A percentile compares a stretch with the other conserved stretches of the same genome.
These are phyloP conservation scores for Pachyrhynchus sulphureomaculatus DNA, from an alignment of 1,140 invertebrate species.

Conservation along the genomic window DNA sequence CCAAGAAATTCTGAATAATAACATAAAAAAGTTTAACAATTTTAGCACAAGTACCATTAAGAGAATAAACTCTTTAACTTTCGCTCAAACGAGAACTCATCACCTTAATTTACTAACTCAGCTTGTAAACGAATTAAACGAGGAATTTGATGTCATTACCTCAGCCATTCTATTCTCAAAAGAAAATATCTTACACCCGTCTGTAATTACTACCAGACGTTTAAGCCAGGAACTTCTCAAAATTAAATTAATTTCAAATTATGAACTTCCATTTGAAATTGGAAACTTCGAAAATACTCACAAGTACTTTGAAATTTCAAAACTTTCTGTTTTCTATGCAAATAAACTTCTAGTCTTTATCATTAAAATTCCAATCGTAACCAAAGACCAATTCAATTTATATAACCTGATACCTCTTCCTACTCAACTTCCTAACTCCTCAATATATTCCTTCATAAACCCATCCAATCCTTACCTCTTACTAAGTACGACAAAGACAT, in stretches of 20 bases:
- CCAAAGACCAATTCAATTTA: not conserved
- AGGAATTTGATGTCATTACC: conserved; percentile 20
- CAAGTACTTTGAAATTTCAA: conserved; percentile 9
- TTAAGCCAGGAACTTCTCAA: not conserved
- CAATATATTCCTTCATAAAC: not conserved
- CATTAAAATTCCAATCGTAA: conserved; percentile 5
- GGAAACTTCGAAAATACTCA: not conserved
- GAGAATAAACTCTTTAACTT: not conserved
- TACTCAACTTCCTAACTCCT: not conserved
- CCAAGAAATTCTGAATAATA: too few species aligned
- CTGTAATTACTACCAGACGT: conserved; percentile 7
- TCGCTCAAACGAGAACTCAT: not conserved
- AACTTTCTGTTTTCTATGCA: not conserved
- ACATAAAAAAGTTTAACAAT: not conserved
- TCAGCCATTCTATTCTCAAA: conserved; percentile 28
- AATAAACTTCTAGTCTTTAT: conserved; percentile 1
- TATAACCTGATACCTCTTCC: conserved; percentile 9
- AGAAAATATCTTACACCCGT: conserved; percentile 30
- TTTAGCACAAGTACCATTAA: not conserved
- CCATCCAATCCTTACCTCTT: not conserved
- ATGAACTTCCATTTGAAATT: conserved; percentile 11
- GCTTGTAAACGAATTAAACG: conserved; percentile 16
- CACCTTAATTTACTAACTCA: conserved; percentile 20
- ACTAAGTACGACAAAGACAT: too few species aligned
- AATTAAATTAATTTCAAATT: conserved; percentile 12